phyloP scores from a whole-genome alignment of 2,888 invertebrate species.

The Pyrgus malvae region DNA sequence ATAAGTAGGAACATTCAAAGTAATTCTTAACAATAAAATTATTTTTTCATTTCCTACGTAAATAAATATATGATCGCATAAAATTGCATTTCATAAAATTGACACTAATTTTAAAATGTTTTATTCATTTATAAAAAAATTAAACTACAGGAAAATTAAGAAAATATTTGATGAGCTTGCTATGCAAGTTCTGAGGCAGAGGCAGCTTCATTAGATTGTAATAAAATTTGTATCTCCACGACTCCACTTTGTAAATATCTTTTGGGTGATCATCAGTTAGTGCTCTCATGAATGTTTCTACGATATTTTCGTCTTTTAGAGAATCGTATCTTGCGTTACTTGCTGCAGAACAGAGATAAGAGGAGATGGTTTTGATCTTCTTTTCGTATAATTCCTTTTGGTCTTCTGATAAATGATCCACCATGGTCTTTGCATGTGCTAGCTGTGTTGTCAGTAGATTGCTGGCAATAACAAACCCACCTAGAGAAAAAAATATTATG shows the following conservation, averaged over 20 bases:
- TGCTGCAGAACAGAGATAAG: conserved; percentile 78
- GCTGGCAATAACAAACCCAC: conserved; percentile 86
- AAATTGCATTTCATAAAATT: too few species aligned
- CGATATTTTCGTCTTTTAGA: conserved; percentile 78
- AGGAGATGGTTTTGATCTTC: conserved; percentile 84
- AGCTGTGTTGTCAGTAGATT: conserved; percentile 85
- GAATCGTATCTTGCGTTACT: conserved; percentile 67
- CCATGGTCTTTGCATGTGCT: conserved; percentile 84
- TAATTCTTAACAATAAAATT: too few species aligned
- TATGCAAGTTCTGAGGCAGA: conserved; percentile 78
- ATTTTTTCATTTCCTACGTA: too few species aligned
- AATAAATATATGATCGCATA: too few species aligned
- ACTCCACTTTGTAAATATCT: conserved; percentile 85
- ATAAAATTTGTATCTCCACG: conserved; percentile 85
- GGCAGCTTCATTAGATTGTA: conserved; percentile 84
- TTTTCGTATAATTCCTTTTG: conserved; percentile 84
- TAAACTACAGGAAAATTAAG: conserved; percentile 80
- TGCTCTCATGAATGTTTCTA: conserved; percentile 83
- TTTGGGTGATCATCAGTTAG: conserved; percentile 83
- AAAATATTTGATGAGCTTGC: conserved; percentile 84
- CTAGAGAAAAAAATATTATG: conserved; percentile 63
- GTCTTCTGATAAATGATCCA: conserved; percentile 82
- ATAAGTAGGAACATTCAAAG: too few species aligned
- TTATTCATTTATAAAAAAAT: neutral
- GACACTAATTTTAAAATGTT: neutral